Evolutionary conservation across 2,113 vertebrate genomes (phyloP).

Genomic region (Eubucco bourcierii): DNA sequence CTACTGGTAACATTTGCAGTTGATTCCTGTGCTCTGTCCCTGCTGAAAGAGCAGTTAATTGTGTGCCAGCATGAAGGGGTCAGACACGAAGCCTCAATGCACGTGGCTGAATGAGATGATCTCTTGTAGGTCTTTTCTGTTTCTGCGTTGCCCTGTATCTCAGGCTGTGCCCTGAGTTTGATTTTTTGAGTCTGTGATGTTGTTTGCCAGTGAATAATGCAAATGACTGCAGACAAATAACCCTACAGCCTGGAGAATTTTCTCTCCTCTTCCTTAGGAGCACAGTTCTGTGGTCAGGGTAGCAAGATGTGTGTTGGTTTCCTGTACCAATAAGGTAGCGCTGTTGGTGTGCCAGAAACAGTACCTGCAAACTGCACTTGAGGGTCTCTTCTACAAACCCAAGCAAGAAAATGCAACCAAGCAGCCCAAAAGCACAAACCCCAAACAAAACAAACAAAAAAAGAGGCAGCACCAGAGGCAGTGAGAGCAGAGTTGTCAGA

Average conservation of each 20-base stretch:
- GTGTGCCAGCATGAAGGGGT: neutral
- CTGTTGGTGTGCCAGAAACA: neutral
- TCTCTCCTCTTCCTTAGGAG: neutral
- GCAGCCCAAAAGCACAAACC: neutral
- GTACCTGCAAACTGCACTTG: neutral
- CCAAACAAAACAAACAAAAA: neutral
- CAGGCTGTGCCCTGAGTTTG: neutral
- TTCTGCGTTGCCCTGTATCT: neutral
- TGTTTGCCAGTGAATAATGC: neutral
- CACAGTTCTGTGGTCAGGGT: neutral
- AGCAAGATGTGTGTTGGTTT: neutral
- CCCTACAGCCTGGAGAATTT: neutral
- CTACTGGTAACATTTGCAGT: neutral
- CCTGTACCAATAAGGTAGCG: neutral
- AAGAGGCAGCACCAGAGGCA: neutral
- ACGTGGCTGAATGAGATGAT: neutral
- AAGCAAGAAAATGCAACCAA: neutral
- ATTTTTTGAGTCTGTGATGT: neutral
- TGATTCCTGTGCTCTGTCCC: neutral
- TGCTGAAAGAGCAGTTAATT: neutral
- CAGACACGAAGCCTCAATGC: neutral
- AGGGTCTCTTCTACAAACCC: neutral
- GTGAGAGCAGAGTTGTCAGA: neutral
- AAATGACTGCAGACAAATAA: neutral
- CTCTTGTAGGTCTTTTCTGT: neutral